These are phyloP conservation scores for Eretmochelys imbricata DNA, from an alignment of 2,113 vertebrate species.

Conservation along the genomic window DNA sequence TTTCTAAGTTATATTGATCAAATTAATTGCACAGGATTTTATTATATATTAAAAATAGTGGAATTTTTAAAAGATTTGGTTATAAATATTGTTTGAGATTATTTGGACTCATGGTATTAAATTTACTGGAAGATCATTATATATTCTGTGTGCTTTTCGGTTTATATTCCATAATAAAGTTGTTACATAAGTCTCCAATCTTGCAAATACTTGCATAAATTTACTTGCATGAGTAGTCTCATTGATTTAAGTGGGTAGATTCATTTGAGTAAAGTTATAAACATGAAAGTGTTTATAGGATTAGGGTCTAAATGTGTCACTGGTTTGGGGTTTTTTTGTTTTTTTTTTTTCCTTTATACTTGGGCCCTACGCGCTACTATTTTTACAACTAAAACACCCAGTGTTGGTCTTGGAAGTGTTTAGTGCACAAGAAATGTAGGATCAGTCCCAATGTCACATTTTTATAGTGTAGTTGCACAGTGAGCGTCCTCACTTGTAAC, in stretches of 20 bases:
- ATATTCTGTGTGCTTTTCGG: fast-evolving
- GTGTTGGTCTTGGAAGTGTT: neutral
- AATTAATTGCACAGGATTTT: neutral
- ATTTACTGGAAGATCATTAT: neutral
- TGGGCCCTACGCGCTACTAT: neutral
- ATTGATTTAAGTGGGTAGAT: neutral
- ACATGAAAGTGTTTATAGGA: neutral
- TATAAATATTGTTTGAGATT: fast-evolving
- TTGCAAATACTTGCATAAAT: neutral
- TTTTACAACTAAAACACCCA: neutral
- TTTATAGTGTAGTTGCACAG: neutral
- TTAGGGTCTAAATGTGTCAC: neutral
- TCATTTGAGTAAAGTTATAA: neutral
- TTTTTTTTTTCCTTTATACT: neutral
- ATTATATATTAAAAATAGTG: neutral
- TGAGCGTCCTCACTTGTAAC: neutral
- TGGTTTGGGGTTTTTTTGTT: too few species aligned
- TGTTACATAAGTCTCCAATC: neutral
- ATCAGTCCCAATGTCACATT: neutral
- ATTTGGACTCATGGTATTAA: neutral
- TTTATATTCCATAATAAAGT: neutral
- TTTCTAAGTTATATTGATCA: neutral
- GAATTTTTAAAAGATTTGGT: neutral
- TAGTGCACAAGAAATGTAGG: neutral
- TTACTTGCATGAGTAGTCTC: neutral